phyloP scores from a whole-genome alignment of 2,888 invertebrate genomes.

The Nemoura dubitans region DNA sequence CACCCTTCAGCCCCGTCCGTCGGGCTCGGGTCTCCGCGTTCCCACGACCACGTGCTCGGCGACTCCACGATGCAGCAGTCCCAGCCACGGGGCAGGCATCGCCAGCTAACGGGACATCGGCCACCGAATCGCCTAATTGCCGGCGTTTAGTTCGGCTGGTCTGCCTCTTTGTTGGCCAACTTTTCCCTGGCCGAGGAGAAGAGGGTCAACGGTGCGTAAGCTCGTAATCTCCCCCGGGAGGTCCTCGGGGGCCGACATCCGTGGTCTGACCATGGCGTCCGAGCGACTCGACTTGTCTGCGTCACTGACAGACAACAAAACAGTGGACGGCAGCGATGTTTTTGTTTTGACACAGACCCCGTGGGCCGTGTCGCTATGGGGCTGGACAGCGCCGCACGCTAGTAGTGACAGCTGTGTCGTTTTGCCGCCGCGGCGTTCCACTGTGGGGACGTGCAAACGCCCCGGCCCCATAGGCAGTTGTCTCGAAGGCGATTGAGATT shows the following conservation, averaged over 20 bases:
- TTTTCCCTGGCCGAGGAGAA: neutral
- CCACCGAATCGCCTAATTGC: neutral
- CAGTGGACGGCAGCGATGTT: neutral
- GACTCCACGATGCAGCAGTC: no score
- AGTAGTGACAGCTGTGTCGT: neutral
- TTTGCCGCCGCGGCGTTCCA: neutral
- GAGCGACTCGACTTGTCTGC: neutral
- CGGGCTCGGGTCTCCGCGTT: no score
- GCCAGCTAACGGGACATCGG: neutral
- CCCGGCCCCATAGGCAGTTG: neutral
- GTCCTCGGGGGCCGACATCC: neutral
- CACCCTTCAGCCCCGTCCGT: neutral
- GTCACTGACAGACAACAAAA: neutral
- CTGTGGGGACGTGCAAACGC: no score
- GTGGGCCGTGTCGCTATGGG: neutral
- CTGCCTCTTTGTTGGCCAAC: no score
- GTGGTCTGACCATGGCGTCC: neutral
- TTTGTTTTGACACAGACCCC: neutral
- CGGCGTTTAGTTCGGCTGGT: neutral
- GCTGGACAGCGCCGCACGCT: neutral
- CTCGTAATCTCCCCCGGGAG: neutral
- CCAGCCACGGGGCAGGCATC: neutral
- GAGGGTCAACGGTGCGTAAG: neutral
- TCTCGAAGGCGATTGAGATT: neutral
- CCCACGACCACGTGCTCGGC: neutral